These are phyloP conservation scores for Polymixis lichenea DNA, from an alignment of 2,888 invertebrate genomes.

Conservation along the genomic window DNA sequence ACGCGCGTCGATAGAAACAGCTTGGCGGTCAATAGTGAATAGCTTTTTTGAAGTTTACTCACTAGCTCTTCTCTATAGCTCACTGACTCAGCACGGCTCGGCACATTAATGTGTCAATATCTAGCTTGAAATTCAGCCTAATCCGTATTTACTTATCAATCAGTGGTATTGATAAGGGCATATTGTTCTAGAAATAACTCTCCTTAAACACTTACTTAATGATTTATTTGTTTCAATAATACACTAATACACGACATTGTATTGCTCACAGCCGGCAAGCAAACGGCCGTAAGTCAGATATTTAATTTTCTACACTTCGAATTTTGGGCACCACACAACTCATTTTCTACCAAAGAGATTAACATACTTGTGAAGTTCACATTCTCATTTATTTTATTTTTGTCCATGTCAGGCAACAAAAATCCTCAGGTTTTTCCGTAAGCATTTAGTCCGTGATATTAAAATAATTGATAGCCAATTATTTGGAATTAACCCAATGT, in stretches of 20 bases:
- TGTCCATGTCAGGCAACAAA: not conserved
- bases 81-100: not conserved
- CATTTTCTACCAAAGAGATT: not conserved
- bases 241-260: constrained; percentile 1
- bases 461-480: not conserved
- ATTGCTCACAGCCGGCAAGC: not conserved
- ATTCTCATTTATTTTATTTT: not conserved
- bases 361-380: too few relatives aligned
- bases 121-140: not conserved
- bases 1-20: too few relatives aligned
- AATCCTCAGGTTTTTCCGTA: not conserved
- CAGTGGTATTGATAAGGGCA: constrained; percentile 8
- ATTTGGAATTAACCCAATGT: not conserved
- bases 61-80: too few relatives aligned
- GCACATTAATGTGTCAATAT: not conserved
- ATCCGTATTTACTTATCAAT: constrained; percentile 12
- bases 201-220: constrained; percentile 16
- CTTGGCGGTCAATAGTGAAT: too few relatives aligned
- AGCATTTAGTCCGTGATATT: not conserved
- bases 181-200: constrained; percentile 32
- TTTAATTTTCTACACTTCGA: not conserved
- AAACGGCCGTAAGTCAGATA: not conserved
- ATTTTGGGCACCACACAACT: not conserved
- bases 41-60: too few relatives aligned
- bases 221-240: constrained; percentile 15